These are phyloP conservation scores for Drosophila tripunctata DNA, from an alignment of 2,888 invertebrate species.

Conservation along the genomic window DNA sequence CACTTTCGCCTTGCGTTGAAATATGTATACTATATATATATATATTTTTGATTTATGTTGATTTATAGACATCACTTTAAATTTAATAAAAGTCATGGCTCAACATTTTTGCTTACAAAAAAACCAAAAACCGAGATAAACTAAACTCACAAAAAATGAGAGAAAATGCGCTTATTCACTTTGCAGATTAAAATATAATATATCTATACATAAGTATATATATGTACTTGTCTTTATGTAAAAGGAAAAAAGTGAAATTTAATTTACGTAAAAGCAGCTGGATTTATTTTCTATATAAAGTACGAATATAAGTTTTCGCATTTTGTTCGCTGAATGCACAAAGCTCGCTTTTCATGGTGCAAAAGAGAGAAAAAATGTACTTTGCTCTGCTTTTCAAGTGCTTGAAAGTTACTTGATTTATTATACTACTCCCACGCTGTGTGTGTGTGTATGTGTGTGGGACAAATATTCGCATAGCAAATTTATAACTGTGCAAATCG, in stretches of 20 bases:
- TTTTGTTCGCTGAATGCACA: conserved; percentile 46
- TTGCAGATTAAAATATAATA: conserved; percentile 68
- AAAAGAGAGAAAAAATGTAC: conserved; percentile 41
- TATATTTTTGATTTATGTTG: conserved; percentile 79
- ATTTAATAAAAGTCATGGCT: conserved; percentile 75
- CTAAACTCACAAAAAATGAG: conserved; percentile 32
- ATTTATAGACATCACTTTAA: conserved; percentile 78
- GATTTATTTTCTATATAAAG: conserved; percentile 38
- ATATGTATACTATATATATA: too few relatives aligned
- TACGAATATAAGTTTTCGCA: conserved; percentile 8
- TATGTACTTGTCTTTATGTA: conserved; percentile 16
- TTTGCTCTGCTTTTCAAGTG: conserved; percentile 70
- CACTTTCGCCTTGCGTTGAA: conserved; percentile 48
- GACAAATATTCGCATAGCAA: conserved; percentile 68
- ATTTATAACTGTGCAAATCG: conserved; percentile 61
- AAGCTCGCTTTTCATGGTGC: conserved; percentile 47
- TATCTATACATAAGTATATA: not conserved
- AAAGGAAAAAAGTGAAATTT: conserved; percentile 63
- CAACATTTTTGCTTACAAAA: conserved; percentile 41
- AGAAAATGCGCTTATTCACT: conserved; percentile 72
- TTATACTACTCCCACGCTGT: conserved; percentile 51
- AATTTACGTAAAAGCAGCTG: conserved; percentile 73
- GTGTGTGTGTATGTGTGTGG: conserved; percentile 21
- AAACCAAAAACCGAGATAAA: conserved; percentile 26
- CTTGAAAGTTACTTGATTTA: conserved; percentile 79